Evolutionary conservation across 2,888 invertebrate genomes (phyloP), one percentile per base, ranked within the genome.

Genomic region (Drosophila fungiperda): DNA sequence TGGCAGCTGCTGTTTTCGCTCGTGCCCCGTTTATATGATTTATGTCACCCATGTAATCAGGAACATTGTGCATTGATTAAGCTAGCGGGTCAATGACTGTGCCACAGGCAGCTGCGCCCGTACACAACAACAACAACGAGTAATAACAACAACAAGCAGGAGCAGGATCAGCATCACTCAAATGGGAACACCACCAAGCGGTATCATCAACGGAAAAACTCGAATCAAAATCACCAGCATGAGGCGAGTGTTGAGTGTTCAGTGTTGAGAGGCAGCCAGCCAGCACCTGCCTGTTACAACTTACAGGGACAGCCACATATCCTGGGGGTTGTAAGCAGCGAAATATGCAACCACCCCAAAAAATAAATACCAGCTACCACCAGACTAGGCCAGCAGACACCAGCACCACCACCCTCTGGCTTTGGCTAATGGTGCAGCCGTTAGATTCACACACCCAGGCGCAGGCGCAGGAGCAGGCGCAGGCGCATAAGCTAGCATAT

Each of bases 271-370:
- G 49, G n/a, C 3, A 52, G 49, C 29, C 3, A 52, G 64, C 48
- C 76, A 74, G 88, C 87, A 87, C 87, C 87, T 87, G 89, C 89
- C 89, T 87, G 70, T 82, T 83, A 83, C 89, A 87, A 89, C 82
- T 89, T 87, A 85, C 83, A 83, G 70, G 83, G 83, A 69, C 80
- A 83, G 87, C 83, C 88, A n/a, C 17, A 82, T 36, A 81, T 79
- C 80, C 85, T 87, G 86, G 89, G 84, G 86, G 86, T 87, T 87
- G 89, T 66, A 52, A 40, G 57, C 65, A 33, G 42, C 35, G 32
- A 32, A 45, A 45, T 45, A 45, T 45, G 26, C 55, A 87, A 75
- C 89, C 87, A 87, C 86, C 89, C 86, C 84, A 87, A 80, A 66
- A 29, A 12, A 23, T 38, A 38, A 3, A 33, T 40, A 57, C 57